A percentile compares a stretch with the other conserved stretches of the same genome.
phyloP scores from a whole-genome alignment of 2,797 vertebrate genomes.

The Okamejei kenojei region DNA sequence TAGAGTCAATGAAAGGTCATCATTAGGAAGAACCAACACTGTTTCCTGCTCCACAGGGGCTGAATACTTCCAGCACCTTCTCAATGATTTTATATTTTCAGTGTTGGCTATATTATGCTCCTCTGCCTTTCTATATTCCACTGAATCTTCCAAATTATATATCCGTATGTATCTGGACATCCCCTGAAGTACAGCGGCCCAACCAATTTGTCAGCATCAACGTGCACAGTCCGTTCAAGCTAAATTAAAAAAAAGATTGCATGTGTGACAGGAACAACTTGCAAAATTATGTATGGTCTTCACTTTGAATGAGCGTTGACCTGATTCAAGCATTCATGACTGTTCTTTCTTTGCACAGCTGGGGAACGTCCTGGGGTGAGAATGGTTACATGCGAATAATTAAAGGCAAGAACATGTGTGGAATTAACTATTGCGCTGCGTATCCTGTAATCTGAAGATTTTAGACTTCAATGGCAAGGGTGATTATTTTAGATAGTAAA shows the following conservation, averaged over 20 bases:
- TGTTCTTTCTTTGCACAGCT: background rate
- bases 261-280: background rate
- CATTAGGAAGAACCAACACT: too few species aligned
- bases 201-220: background rate
- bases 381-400: background rate
- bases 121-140: background rate
- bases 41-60: too few species aligned
- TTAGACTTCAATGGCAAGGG: background rate
- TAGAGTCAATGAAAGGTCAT: too few species aligned
- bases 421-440: background rate
- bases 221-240: background rate
- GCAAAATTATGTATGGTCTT: background rate
- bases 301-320: background rate
- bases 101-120: too few species aligned
- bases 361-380: background rate
- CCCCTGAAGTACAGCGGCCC: background rate
- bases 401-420: background rate
- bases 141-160: background rate
- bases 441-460: conserved; percentile 8
- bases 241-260: background rate
- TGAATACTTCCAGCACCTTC: too few species aligned
- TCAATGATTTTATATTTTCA: too few species aligned
- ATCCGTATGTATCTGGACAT: background rate
- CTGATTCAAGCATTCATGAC: background rate
- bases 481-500: background rate